A percentile compares a stretch with the other conserved stretches of the same genome.
phyloP scores from a whole-genome alignment of 2,113 vertebrate species.

The Alexandromys fortis region DNA sequence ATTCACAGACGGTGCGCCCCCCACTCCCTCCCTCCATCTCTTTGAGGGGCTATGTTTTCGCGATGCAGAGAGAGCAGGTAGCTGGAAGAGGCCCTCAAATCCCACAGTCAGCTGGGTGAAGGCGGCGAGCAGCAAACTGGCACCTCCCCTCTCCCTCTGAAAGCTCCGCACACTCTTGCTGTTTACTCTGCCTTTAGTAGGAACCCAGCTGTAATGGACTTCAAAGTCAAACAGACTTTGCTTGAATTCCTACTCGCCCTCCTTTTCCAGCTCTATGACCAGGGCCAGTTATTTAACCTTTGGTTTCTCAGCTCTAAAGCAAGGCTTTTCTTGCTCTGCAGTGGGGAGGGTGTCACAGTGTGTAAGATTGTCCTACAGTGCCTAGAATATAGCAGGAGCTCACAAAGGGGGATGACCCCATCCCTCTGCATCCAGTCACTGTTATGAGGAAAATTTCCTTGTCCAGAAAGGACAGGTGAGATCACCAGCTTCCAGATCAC shows the following conservation, averaged over 20 bases:
- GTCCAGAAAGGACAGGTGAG: background rate
- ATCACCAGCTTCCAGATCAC: background rate
- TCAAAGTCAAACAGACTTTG: slow-evolving; percentile 6
- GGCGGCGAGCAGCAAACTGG: background rate
- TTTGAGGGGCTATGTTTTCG: background rate
- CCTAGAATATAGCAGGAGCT: background rate
- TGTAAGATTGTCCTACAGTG: background rate
- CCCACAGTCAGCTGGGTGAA: background rate
- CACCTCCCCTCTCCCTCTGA: background rate
- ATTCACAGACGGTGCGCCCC: fast-evolving
- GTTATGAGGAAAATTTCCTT: background rate
- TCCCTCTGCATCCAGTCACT: background rate
- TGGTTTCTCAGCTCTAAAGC: background rate
- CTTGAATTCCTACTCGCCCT: slow-evolving; percentile 13
- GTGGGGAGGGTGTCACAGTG: background rate
- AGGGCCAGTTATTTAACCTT: background rate
- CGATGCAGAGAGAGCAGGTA: background rate
- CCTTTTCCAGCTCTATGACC: background rate
- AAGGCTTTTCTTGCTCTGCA: background rate
- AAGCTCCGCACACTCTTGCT: background rate
- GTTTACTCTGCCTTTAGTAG: background rate
- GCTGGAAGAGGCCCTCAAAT: background rate
- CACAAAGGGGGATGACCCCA: background rate
- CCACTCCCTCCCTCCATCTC: background rate
- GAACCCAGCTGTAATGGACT: background rate